Evolutionary conservation across 1,140 invertebrate genomes (phyloP).

Genomic region (Conus betulinus): DNA sequence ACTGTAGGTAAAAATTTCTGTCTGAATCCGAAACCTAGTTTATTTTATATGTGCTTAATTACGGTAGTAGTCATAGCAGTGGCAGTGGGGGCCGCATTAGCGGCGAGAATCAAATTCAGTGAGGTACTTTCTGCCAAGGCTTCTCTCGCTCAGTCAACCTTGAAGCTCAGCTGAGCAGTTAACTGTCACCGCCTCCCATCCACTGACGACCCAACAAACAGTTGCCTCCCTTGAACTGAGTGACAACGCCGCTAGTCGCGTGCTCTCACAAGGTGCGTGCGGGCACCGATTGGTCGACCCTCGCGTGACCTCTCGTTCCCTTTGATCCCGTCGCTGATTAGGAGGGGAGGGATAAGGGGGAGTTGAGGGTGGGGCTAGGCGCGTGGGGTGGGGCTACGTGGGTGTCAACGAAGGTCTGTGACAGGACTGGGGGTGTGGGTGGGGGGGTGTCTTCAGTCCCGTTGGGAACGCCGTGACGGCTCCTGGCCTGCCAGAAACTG

Average conservation of each 20-base stretch:
- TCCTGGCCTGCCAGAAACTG: too few species aligned
- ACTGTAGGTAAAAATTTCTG: too few species aligned
- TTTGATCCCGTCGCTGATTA: constrained; percentile 14
- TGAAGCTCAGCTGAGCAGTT: not conserved
- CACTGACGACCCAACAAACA: not conserved
- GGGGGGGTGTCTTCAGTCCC: not conserved
- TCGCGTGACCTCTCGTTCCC: not conserved
- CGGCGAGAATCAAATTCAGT: too few species aligned
- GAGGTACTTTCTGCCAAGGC: too few species aligned
- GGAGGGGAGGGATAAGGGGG: not conserved
- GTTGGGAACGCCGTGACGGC: not conserved
- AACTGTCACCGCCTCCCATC: not conserved
- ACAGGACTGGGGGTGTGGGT: not conserved
- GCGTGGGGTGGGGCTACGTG: constrained; percentile 3
- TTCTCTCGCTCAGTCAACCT: not conserved
- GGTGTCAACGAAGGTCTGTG: not conserved
- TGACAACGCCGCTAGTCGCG: not conserved
- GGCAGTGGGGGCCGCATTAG: too few species aligned
- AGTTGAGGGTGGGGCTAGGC: constrained; percentile 14
- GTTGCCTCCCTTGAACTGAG: constrained; percentile 10
- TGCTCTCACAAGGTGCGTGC: not conserved
- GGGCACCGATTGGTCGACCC: not conserved
- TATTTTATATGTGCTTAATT: too few species aligned
- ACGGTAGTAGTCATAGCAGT: too few species aligned
- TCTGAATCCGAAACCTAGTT: too few species aligned